Evolutionary conservation across 2,888 invertebrate genomes (phyloP).

Genomic region (Caradrina kadenii): DNA sequence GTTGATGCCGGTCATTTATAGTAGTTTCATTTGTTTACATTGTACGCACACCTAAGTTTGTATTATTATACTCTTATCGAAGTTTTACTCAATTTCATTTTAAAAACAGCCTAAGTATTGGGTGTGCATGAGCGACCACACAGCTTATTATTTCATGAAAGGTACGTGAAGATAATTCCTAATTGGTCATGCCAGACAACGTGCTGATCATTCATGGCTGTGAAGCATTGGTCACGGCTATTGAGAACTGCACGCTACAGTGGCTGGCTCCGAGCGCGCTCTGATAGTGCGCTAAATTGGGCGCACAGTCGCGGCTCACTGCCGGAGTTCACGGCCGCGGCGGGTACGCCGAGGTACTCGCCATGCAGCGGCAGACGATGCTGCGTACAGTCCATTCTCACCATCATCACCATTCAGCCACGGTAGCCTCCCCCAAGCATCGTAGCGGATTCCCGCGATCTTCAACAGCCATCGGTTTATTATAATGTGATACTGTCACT

Average conservation of each 20-base stretch:
- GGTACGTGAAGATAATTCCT: not conserved
- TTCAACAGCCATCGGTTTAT: not conserved
- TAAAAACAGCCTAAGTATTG: not conserved
- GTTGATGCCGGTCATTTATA: not conserved
- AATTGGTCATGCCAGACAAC: conserved; percentile 10
- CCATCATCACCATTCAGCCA: not conserved
- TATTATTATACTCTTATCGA: too few relatives aligned
- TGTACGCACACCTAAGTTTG: not conserved
- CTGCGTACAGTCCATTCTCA: not conserved
- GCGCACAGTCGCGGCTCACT: conserved; percentile 30
- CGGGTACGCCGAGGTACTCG: conserved; percentile 1
- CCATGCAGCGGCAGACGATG: not conserved
- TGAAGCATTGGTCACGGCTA: conserved; percentile 24
- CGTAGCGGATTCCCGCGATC: not conserved
- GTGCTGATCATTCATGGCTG: conserved; percentile 12
- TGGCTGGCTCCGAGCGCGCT: conserved; percentile 25
- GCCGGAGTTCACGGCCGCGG: conserved; percentile 13
- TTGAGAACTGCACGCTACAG: conserved; percentile 25
- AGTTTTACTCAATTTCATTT: too few relatives aligned
- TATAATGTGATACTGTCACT: too few relatives aligned
- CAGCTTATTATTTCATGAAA: conserved; percentile 4
- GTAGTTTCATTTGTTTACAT: not conserved
- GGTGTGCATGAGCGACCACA: not conserved
- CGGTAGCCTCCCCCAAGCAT: not conserved
- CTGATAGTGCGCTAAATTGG: conserved; percentile 44